These are phyloP conservation scores for Centroberyx gerrardi DNA, from an alignment of 2,797 vertebrate species.

Conservation along the genomic window DNA sequence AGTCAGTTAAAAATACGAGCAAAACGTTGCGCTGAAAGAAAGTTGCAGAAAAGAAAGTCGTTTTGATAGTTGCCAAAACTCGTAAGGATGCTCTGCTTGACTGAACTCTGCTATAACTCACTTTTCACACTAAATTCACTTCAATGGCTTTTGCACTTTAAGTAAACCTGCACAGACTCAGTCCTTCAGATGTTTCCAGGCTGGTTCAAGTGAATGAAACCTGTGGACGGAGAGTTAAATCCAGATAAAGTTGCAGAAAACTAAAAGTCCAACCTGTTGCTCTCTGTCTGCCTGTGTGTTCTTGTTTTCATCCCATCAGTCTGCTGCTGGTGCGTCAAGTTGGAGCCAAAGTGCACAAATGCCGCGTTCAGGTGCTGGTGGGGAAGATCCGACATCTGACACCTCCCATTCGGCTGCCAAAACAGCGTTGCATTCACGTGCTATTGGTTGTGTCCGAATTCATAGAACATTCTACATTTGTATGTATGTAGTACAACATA, in stretches of 20 bases:
- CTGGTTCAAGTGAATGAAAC: background rate
- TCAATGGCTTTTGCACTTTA: background rate
- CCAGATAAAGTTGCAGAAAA: conserved; percentile 12
- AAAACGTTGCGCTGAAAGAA: too few relatives aligned
- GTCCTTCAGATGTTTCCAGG: background rate
- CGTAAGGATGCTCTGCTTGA: conserved; percentile 5
- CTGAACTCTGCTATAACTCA: background rate
- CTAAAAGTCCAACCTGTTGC: conserved; percentile 51
- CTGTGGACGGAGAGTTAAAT: too few relatives aligned
- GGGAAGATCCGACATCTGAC: conserved; percentile 47
- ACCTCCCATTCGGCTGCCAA: too few relatives aligned
- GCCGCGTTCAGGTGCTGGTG: conserved; percentile 70
- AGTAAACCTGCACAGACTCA: background rate
- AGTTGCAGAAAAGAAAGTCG: background rate
- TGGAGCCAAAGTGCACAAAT: conserved; percentile 19
- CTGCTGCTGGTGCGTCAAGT: background rate
- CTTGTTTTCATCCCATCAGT: conserved; percentile 34
- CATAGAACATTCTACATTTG: too few relatives aligned
- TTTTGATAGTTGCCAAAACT: conserved; percentile 1
- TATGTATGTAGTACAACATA: too few relatives aligned
- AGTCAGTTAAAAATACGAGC: background rate
- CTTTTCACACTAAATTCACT: background rate
- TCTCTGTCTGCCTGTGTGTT: background rate
- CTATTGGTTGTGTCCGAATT: too few relatives aligned
- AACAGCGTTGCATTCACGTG: too few relatives aligned